Conservation (phyloP, 2,113 vertebrate species). For the Xenopus laevis region DNA sequence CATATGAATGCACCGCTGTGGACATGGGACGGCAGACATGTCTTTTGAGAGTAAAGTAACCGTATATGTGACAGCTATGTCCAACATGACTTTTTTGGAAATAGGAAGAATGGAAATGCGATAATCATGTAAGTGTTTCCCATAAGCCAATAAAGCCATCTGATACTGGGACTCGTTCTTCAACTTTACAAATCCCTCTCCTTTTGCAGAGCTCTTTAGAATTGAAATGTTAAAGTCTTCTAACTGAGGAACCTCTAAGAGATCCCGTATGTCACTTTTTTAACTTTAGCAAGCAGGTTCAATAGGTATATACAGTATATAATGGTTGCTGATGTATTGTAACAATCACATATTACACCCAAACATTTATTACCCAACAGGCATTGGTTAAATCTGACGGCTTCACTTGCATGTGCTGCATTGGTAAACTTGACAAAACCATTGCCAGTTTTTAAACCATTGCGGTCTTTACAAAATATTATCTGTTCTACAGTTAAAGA, state of each 20-base stretch:
- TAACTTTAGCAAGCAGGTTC: conserved; percentile 71
- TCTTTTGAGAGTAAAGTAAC: conserved; percentile 16
- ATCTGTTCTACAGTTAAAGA: conserved; percentile 75
- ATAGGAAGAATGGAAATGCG: conserved; percentile 73
- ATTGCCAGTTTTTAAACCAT: conserved; percentile 75
- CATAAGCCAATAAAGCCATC: conserved; percentile 73
- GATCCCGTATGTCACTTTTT: conserved; percentile 74
- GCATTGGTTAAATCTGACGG: conserved; percentile 75
- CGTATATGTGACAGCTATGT: conserved; percentile 58
- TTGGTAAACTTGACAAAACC: conserved; percentile 83
- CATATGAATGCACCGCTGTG: conserved; percentile 74
- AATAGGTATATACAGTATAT: conserved; percentile 84
- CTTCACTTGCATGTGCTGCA: conserved; percentile 72
- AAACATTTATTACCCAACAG: conserved; percentile 87
- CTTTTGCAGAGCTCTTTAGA: conserved; percentile 66
- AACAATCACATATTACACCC: conserved; percentile 60
- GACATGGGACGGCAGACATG: conserved; percentile 56
- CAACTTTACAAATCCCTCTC: conserved; percentile 80
- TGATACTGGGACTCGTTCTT: conserved; percentile 76
- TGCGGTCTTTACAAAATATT: conserved; percentile 70
- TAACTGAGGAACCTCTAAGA: conserved; percentile 75
- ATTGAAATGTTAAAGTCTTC: conserved; percentile 78
- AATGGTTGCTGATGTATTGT: conserved; percentile 56
- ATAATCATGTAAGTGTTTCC: conserved; percentile 67
- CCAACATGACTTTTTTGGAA: conserved; percentile 80